Conservation (phyloP, 2,797 vertebrate species). For the Megalops cyprinoides region DNA sequence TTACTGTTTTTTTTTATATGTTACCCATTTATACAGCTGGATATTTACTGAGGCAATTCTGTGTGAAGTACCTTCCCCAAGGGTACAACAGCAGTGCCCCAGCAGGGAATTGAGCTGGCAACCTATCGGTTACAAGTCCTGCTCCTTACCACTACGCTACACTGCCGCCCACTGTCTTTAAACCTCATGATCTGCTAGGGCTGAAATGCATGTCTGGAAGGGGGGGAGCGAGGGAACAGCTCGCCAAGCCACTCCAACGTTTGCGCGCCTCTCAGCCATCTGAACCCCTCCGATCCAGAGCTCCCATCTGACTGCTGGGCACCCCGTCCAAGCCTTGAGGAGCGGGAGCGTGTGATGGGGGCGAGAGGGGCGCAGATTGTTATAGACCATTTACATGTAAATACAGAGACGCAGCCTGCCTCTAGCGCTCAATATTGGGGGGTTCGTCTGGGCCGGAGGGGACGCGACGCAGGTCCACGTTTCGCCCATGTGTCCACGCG, state of each 20-base stretch:
- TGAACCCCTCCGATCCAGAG: slow-evolving; percentile 75
- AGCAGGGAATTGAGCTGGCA: too few relatives aligned
- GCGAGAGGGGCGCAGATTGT: slow-evolving; percentile 75
- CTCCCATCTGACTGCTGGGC: slow-evolving; percentile 70
- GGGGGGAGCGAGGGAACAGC: not conserved
- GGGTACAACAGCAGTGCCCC: too few relatives aligned
- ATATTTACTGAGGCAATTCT: too few relatives aligned
- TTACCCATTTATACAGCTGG: too few relatives aligned
- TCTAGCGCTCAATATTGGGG: slow-evolving; percentile 79
- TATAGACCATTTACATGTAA: slow-evolving; percentile 83
- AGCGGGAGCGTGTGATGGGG: slow-evolving; percentile 56
- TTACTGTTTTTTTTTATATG: too few relatives aligned
- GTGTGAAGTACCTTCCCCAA: too few relatives aligned
- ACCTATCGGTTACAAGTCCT: too few relatives aligned
- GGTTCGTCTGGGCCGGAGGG: slow-evolving; percentile 57
- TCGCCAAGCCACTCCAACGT: not conserved
- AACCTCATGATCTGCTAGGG: too few relatives aligned
- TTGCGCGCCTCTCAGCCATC: slow-evolving; percentile 63
- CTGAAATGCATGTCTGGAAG: not conserved
- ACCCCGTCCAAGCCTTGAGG: slow-evolving; percentile 63
- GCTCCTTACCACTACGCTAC: too few relatives aligned
- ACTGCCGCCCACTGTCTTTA: too few relatives aligned
- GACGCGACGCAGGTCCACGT: slow-evolving; percentile 7
- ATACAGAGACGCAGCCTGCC: slow-evolving; percentile 77
- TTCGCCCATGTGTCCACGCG: slow-evolving; percentile 64